phyloP scores from a whole-genome alignment of 2,797 vertebrate species.

The Geotrypetes seraphini region DNA sequence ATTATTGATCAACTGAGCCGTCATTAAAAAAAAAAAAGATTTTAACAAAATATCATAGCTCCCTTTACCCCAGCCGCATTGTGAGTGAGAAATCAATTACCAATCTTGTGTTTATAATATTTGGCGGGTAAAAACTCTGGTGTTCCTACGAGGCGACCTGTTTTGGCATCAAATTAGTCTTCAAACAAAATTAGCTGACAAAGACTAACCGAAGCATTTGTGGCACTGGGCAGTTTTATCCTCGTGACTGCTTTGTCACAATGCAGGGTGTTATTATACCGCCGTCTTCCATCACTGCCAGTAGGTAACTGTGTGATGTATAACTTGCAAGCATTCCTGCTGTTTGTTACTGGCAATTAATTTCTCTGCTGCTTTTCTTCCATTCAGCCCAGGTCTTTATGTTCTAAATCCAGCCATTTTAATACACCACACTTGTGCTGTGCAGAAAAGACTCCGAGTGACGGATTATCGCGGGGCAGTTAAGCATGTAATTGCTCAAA shows the following conservation, averaged over 20 bases:
- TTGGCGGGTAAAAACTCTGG: too few relatives aligned
- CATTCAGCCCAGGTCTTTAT: constrained; percentile 95
- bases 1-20: too few relatives aligned
- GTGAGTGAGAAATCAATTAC: too few relatives aligned
- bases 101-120: too few relatives aligned
- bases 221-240: constrained; percentile 18
- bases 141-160: too few relatives aligned
- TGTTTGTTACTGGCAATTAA: constrained; percentile 99
- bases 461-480: constrained; percentile 98
- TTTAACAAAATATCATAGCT: too few relatives aligned
- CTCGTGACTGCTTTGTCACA: constrained; percentile 34
- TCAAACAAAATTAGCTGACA: too few relatives aligned
- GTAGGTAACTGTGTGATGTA: constrained; percentile 89
- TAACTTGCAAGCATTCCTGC: constrained; percentile 95
- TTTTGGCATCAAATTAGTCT: too few relatives aligned
- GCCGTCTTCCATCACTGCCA: constrained; percentile 66
- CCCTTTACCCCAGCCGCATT: too few relatives aligned
- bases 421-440: constrained; percentile 86
- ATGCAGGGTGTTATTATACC: constrained; percentile 36
- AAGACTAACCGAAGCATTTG: too few relatives aligned
- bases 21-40: too few relatives aligned
- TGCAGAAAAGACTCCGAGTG: constrained; percentile 85
- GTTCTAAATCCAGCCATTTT: constrained; percentile 97
- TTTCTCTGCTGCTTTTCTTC: constrained; percentile 96
- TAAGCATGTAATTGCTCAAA: constrained; percentile 99